phyloP scores from a whole-genome alignment of 2,888 invertebrate species.

The Clivina fossor region DNA sequence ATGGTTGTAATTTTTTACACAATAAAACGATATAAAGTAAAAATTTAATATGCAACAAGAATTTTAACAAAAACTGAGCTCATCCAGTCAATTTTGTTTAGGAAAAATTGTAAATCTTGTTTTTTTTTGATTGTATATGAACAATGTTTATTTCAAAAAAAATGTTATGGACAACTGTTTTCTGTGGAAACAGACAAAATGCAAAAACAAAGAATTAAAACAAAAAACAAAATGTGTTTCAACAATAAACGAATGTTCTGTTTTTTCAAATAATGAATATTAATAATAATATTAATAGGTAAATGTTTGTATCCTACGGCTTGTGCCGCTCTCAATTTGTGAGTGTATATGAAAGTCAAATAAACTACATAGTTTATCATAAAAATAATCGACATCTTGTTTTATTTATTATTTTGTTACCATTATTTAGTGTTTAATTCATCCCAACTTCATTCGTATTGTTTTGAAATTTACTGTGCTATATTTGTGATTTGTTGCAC shows the following conservation, averaged over 20 bases:
- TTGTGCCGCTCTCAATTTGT: constrained; percentile 57
- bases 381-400: constrained; percentile 39
- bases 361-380: constrained; percentile 59
- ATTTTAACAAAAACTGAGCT: constrained; percentile 25
- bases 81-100: constrained; percentile 20
- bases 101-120: constrained; percentile 4
- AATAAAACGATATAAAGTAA: no score
- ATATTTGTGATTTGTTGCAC: no score
- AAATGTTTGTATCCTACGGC: constrained; percentile 59
- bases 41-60: constrained; percentile 18
- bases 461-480: not conserved
- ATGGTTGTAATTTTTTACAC: constrained; percentile 27
- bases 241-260: constrained; percentile 48
- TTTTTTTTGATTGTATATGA: constrained; percentile 2
- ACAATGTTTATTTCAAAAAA: constrained; percentile 7
- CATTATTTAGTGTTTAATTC: not conserved
- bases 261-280: constrained; percentile 54
- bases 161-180: constrained; percentile 20
- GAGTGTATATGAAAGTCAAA: constrained; percentile 59
- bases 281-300: constrained; percentile 58
- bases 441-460: not conserved
- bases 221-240: constrained; percentile 42
- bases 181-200: constrained; percentile 16
- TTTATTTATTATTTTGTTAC: constrained; percentile 1
- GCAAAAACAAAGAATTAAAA: no score